phyloP scores from a whole-genome alignment of 2,113 vertebrate species.

The Porphyrio hochstetteri region DNA sequence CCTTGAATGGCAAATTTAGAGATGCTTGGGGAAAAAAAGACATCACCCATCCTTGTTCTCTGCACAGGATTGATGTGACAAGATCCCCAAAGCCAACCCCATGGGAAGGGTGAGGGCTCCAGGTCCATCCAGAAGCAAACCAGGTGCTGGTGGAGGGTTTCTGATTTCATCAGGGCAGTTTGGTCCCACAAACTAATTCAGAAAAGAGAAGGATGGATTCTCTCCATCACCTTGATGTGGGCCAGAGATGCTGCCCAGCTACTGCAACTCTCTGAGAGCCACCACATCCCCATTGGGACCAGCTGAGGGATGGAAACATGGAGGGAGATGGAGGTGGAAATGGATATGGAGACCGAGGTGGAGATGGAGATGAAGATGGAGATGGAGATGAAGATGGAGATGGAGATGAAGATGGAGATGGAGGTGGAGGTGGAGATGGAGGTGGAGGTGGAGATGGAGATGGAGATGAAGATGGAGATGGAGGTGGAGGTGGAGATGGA shows the following conservation, averaged over 20 bases:
- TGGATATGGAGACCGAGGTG: background rate
- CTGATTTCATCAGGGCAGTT: background rate
- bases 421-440: background rate
- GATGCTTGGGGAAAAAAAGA: background rate
- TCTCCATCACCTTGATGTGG: background rate
- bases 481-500: no score
- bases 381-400: background rate
- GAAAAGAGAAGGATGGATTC: background rate
- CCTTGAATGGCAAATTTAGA: background rate
- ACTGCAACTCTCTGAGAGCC: fast-evolving
- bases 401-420: background rate
- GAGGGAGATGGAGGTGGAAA: no score
- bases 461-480: background rate
- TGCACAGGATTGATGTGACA: background rate
- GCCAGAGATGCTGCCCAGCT: background rate
- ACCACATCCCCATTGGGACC: background rate
- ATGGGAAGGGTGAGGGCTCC: background rate
- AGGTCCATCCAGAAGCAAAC: background rate
- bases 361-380: background rate
- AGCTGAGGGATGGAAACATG: background rate
- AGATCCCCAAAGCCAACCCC: background rate
- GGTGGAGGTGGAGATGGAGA: background rate
- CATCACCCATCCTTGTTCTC: background rate
- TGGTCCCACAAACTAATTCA: background rate
- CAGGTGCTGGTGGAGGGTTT: fast-evolving